phyloP scores from a whole-genome alignment of 2,888 invertebrate genomes.

The Taphrorychus bicolor region DNA sequence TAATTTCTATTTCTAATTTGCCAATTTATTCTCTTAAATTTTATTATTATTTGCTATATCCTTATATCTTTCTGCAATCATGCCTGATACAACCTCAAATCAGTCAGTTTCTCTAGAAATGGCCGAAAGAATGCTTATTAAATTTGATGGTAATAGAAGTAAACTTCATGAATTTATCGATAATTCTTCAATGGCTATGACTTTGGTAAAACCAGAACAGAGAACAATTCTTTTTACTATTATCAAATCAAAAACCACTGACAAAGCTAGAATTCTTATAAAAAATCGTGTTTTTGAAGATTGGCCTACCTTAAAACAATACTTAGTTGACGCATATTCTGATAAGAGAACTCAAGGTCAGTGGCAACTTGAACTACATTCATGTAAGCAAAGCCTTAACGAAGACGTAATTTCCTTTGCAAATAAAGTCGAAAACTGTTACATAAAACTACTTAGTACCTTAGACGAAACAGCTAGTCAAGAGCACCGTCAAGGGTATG shows the following conservation, averaged over 20 bases:
- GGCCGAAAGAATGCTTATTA: conserved; percentile 31
- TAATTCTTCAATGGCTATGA: conserved; percentile 23
- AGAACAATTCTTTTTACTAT: conserved; percentile 39
- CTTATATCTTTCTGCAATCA: background rate
- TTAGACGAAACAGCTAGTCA: conserved; percentile 5
- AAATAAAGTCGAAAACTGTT: conserved; percentile 36
- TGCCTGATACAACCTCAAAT: background rate
- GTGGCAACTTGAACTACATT: conserved; percentile 49
- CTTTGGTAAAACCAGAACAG: conserved; percentile 34
- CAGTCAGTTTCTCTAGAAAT: conserved; percentile 24
- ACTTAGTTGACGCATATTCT: conserved; percentile 35
- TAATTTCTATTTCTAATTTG: no score
- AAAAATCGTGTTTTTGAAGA: conserved; percentile 42
- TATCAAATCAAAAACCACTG: conserved; percentile 45
- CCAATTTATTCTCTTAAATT: background rate
- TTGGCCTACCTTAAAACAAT: conserved; percentile 38
- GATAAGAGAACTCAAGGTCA: conserved; percentile 47
- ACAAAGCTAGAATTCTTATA: conserved; percentile 42
- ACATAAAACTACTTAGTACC: conserved; percentile 22
- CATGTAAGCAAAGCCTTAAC: conserved; percentile 44
- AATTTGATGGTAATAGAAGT: conserved; percentile 39
- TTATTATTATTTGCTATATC: background rate
- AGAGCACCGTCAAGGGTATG: conserved; percentile 12
- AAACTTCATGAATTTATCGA: conserved; percentile 36
- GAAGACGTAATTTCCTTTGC: conserved; percentile 46